Evolutionary conservation across 2,888 invertebrate genomes (phyloP), one percentile per base, ranked within the genome.

Genomic region (Zeuzera pyrina): DNA sequence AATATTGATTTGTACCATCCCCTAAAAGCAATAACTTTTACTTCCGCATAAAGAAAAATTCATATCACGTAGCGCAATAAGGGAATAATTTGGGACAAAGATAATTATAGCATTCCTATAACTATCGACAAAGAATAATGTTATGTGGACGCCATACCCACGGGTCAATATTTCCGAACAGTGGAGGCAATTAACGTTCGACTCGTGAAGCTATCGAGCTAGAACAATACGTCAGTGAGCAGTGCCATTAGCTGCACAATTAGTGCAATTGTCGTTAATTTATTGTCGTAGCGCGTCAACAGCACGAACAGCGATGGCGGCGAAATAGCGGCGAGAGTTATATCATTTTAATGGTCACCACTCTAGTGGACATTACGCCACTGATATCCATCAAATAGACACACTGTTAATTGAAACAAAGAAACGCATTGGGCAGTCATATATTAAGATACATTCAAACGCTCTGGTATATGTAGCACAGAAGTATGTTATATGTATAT

Each of bases 221-320:
- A 72, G 73, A n/a, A 76, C 76, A 77, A 72, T 69, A 72, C 70
- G 63, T 66, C 65, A 70, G 60, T 51, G 65, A 68, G 57, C 56
- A 52, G 49, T 57, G 52, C 70, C 68, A 73, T 74, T 77, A 76
- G 63, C 70, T 70, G 70, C 68, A 70, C 78, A 79, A 79, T 81
- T 83, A 77, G 68, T 73, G 73, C 78, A 78, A 79, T 79, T 78
- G 78, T 69, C 62, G 68, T 71, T 72, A 78, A 81, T 79, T 74
- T 74, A 78, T 77, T 61, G 66, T 63, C 46, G 62, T 53, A 36
- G 48, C 56, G 59, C 56, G 60, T 63, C 66, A 57, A 48, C 59
- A 44, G 44, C 53, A 52, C n/a, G n/a, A n/a, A 45, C 37, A 45
- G 22, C 16, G 36, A 19, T 23, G 33, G 35, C 46, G 38, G 47